Conservation (phyloP, 2,113 vertebrate genomes). For the Malaclemys terrapin region DNA sequence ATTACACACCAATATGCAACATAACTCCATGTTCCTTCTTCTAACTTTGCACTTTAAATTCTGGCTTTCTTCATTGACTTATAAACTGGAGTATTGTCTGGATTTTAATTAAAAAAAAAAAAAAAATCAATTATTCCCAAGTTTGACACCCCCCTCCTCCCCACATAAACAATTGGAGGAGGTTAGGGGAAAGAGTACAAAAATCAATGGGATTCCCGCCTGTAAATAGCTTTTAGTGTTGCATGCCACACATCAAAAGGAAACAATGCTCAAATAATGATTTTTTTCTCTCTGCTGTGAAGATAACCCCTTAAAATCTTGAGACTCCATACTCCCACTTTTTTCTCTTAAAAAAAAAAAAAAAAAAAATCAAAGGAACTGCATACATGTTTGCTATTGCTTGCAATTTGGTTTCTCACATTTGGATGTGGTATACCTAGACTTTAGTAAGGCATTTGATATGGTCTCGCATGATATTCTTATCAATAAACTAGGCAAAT, state of each 20-base stretch:
- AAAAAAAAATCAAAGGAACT: not conserved
- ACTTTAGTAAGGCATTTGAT: no score
- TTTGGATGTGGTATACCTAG: no score
- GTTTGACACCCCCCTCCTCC: not conserved
- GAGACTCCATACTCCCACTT: not conserved
- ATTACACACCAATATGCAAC: not conserved
- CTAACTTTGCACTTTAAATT: not conserved
- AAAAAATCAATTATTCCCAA: not conserved
- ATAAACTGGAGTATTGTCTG: accelerated
- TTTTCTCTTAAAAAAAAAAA: not conserved
- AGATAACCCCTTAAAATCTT: not conserved
- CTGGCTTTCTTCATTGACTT: not conserved
- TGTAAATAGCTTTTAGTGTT: not conserved
- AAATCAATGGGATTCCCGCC: not conserved
- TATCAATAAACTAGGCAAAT: no score
- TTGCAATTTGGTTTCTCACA: not conserved
- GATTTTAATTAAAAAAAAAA: not conserved
- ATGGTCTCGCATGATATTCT: no score
- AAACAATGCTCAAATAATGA: not conserved
- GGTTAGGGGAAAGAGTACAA: not conserved
- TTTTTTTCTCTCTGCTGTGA: not conserved
- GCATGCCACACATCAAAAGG: not conserved
- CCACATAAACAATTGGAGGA: not conserved
- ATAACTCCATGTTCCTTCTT: not conserved
- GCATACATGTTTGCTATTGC: not conserved